A percentile compares a stretch with the other conserved stretches of the same genome.
phyloP scores from a whole-genome alignment of 2,888 invertebrate species.

The Boloria selene region DNA sequence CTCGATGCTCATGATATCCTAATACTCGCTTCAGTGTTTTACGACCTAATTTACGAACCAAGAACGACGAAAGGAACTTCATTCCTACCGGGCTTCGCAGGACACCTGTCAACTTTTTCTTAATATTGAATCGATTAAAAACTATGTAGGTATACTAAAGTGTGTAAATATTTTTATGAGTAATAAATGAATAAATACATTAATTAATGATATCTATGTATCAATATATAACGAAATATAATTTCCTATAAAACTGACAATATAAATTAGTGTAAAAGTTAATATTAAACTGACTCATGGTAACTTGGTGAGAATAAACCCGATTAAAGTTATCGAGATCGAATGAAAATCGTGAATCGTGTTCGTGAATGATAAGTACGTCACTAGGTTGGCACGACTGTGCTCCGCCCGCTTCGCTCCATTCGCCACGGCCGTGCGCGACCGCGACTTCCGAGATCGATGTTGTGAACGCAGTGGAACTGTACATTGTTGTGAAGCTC shows the following conservation, averaged over 20 bases:
- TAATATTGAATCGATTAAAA: too few relatives aligned
- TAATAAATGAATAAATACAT: too few relatives aligned
- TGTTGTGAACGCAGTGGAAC: constrained; percentile 55
- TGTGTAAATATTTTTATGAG: too few relatives aligned
- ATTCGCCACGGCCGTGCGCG: constrained; percentile 50
- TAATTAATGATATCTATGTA: too few relatives aligned
- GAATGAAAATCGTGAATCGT: constrained; percentile 39
- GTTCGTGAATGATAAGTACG: constrained; percentile 41
- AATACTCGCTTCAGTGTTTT: too few relatives aligned
- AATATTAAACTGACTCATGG: constrained; percentile 9
- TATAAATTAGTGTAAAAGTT: not conserved
- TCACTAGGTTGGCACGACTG: constrained; percentile 45
- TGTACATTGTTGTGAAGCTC: constrained; percentile 64
- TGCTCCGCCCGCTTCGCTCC: constrained; percentile 49
- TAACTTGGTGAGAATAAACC: constrained; percentile 13
- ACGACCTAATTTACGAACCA: too few relatives aligned
- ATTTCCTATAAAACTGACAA: constrained; percentile 1
- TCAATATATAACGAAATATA: not conserved
- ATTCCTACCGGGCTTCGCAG: too few relatives aligned
- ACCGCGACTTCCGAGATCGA: constrained; percentile 61
- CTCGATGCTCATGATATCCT: too few relatives aligned
- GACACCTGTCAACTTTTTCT: too few relatives aligned
- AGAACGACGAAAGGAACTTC: too few relatives aligned
- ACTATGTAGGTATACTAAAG: too few relatives aligned
- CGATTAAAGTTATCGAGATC: constrained; percentile 38